phyloP scores from a whole-genome alignment of 1,140 invertebrate genomes.

The Pogonognathellus flavescens region DNA sequence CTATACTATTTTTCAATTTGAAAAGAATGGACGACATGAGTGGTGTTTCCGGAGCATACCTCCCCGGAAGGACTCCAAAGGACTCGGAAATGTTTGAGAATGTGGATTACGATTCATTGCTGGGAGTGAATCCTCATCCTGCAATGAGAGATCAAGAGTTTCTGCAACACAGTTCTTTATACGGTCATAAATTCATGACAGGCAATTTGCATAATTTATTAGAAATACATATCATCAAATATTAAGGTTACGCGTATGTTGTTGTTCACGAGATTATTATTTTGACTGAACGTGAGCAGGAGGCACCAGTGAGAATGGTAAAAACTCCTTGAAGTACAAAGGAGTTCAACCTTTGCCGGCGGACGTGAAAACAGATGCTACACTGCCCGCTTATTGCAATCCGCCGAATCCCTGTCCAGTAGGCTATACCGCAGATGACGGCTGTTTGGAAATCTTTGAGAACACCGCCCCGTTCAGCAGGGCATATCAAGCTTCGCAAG shows the following conservation, averaged over 20 bases:
- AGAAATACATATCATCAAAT: background rate
- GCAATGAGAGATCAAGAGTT: constrained; percentile 91
- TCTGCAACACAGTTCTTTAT: constrained; percentile 87
- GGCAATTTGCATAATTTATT: constrained; percentile 67
- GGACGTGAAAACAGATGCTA: constrained; percentile 90
- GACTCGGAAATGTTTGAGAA: constrained; percentile 74
- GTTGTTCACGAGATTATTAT: background rate
- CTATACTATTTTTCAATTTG: background rate
- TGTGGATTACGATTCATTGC: constrained; percentile 77
- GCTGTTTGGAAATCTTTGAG: constrained; percentile 92
- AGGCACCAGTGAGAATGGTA: constrained; percentile 22
- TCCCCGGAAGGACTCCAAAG: constrained; percentile 73
- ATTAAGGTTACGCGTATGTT: background rate
- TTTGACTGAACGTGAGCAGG: constrained; percentile 12
- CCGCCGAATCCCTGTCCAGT: constrained; percentile 98
- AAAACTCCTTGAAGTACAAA: constrained; percentile 20
- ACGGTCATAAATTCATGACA: constrained; percentile 83
- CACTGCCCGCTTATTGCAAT: constrained; percentile 97
- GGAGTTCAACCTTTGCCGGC: constrained; percentile 70
- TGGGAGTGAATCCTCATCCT: constrained; percentile 75
- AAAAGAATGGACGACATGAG: constrained; percentile 62
- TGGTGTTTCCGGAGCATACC: constrained; percentile 67
- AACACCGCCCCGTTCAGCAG: constrained; percentile 96
- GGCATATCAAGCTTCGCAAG: constrained; percentile 90
- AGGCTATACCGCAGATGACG: constrained; percentile 85